Evolutionary conservation across 2,888 invertebrate genomes (phyloP).

Genomic region (Ectropis crepuscularia): DNA sequence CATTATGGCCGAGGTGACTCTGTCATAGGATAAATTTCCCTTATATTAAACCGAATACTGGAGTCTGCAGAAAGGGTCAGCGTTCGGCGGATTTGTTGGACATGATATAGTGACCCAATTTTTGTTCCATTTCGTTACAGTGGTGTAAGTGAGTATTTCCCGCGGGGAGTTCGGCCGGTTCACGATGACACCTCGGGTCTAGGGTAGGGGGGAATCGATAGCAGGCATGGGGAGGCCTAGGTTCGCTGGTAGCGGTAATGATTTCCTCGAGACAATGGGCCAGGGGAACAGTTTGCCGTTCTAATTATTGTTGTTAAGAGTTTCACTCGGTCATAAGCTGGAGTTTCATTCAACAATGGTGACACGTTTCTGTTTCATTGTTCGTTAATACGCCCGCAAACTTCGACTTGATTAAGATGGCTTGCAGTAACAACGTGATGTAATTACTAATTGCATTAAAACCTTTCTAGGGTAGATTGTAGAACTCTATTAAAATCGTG

Average conservation of each 20-base stretch:
- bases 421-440: constrained; percentile 43
- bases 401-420: constrained; percentile 62
- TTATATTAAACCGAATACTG: constrained; percentile 15
- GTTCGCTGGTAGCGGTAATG: constrained; percentile 45
- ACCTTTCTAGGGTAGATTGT: constrained; percentile 2
- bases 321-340: constrained; percentile 57
- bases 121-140: constrained; percentile 25
- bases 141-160: constrained; percentile 14
- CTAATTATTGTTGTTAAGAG: constrained; percentile 63
- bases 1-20: constrained; percentile 32
- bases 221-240: constrained; percentile 17
- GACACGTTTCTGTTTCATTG: constrained; percentile 67
- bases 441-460: constrained; percentile 13
- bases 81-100: constrained; percentile 17
- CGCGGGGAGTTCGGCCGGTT: constrained; percentile 14
- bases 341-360: constrained; percentile 59
- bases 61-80: constrained; percentile 20
- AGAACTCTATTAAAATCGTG: background rate
- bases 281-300: constrained; percentile 52
- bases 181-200: constrained; percentile 19
- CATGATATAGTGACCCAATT: constrained; percentile 31
- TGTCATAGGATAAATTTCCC: constrained; percentile 29
- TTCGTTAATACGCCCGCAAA: constrained; percentile 61
- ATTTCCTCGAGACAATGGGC: constrained; percentile 51
- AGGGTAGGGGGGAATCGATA: constrained; percentile 14